Evolutionary conservation across 2,888 invertebrate species (phyloP).

Genomic region (Brachyptera risi): DNA sequence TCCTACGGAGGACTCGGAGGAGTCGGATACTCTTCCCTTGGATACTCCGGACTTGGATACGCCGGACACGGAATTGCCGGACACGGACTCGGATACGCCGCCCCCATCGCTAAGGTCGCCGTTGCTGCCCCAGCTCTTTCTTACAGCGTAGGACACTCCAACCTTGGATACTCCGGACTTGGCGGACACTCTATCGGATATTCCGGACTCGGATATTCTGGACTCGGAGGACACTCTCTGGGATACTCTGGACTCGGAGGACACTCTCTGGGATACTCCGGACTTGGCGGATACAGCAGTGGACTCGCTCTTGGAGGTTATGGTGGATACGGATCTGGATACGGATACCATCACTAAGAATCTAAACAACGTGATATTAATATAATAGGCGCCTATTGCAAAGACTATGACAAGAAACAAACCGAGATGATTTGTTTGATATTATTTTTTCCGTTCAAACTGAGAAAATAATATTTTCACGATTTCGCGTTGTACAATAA

Average conservation of each 20-base stretch:
- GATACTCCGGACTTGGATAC: constrained; percentile 21
- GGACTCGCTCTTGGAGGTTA: constrained; percentile 32
- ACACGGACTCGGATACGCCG: constrained; percentile 25
- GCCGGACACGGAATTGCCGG: constrained; percentile 23
- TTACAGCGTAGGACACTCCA: constrained; percentile 6
- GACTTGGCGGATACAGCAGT: not conserved
- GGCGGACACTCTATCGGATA: constrained; percentile 25
- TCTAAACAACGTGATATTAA: not conserved
- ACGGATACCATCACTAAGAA: constrained; percentile 28
- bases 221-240: constrained; percentile 32
- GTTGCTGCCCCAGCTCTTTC: constrained; percentile 27
- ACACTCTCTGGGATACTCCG: constrained; percentile 7
- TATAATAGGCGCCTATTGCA: not conserved
- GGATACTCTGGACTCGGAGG: constrained; percentile 33
- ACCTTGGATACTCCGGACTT: constrained; percentile 25
- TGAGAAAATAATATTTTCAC: not conserved
- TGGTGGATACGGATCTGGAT: constrained; percentile 26
- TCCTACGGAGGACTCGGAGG: constrained; percentile 26
- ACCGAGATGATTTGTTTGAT: not conserved
- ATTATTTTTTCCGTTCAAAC: too few species aligned
- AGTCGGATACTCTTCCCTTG: constrained; percentile 23
- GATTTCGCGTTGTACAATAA: not conserved
- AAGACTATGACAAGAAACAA: not conserved
- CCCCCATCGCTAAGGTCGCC: constrained; percentile 25
- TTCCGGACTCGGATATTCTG: constrained; percentile 35